Evolutionary conservation across 2,888 invertebrate genomes (phyloP).

Genomic region (Pyrochroa serraticornis): DNA sequence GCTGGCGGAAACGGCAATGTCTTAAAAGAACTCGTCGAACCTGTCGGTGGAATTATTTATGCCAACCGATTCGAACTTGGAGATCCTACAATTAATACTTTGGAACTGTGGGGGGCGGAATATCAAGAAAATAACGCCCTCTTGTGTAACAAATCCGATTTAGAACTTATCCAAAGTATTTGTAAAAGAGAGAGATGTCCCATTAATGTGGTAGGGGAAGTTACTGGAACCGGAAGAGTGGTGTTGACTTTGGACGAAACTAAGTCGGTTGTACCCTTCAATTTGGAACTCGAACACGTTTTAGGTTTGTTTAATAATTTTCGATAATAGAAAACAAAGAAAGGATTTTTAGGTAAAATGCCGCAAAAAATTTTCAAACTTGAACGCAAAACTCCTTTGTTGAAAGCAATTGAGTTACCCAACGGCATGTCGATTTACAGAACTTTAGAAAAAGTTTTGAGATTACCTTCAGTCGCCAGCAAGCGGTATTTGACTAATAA

Average conservation of each 20-base stretch:
- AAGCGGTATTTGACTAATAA: conserved; percentile 95
- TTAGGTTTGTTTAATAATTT: conserved; percentile 63
- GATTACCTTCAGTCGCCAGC: conserved; percentile 90
- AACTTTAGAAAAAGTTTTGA: conserved; percentile 79
- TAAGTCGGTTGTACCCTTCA: conserved; percentile 73
- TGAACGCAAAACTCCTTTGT: conserved; percentile 45
- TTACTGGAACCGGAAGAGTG: conserved; percentile 83
- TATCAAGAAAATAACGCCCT: conserved; percentile 96
- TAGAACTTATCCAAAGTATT: conserved; percentile 69
- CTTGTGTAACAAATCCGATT: conserved; percentile 74
- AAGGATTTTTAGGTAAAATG: conserved; percentile 68
- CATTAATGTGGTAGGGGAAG: conserved; percentile 89
- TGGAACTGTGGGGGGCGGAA: conserved; percentile 98
- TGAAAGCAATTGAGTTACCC: conserved; percentile 49
- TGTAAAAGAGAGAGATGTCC: conserved; percentile 90
- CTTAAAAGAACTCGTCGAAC: conserved; percentile 94
- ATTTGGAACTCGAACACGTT: conserved; percentile 87
- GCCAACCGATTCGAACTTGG: conserved; percentile 87
- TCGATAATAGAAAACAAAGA: not conserved
- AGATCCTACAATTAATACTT: conserved; percentile 89
- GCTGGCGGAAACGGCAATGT: conserved; percentile 99
- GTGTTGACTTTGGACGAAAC: conserved; percentile 70
- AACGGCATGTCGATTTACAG: conserved; percentile 64
- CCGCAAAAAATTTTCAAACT: conserved; percentile 72
- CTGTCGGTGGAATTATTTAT: conserved; percentile 90